Evolutionary conservation across 1,140 invertebrate species (phyloP).

Genomic region (Ceratosolen solmsi): DNA sequence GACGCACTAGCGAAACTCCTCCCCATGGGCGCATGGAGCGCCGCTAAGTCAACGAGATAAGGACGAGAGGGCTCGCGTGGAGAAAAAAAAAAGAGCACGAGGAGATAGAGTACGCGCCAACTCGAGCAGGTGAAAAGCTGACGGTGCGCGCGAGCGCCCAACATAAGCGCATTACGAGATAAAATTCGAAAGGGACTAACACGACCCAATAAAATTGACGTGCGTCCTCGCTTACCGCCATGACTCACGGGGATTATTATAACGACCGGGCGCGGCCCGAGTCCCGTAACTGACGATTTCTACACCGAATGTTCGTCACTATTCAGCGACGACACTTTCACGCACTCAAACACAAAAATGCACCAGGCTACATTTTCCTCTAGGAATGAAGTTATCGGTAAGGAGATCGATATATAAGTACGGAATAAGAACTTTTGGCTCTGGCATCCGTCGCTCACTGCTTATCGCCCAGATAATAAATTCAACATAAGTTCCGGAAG

Average conservation of each 20-base stretch:
- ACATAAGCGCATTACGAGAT: conserved; percentile 15
- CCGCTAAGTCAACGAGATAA: background rate
- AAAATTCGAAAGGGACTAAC: background rate
- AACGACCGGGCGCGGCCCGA: background rate
- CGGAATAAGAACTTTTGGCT: too few relatives aligned
- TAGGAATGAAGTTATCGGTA: too few relatives aligned
- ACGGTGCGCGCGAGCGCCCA: background rate
- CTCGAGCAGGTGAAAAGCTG: conserved; percentile 16
- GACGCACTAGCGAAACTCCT: background rate
- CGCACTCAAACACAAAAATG: too few relatives aligned
- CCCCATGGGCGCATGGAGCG: background rate
- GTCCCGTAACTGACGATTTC: background rate
- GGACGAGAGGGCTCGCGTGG: background rate
- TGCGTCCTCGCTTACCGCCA: background rate
- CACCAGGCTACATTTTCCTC: too few relatives aligned
- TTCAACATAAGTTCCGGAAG: too few relatives aligned
- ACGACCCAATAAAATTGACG: background rate
- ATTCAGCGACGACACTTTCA: too few relatives aligned
- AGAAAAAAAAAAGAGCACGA: background rate
- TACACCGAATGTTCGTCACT: too few relatives aligned
- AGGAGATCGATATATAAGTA: too few relatives aligned
- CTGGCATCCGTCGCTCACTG: too few relatives aligned
- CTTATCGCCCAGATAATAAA: too few relatives aligned
- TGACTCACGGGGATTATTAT: background rate
- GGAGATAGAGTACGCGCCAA: background rate